phyloP scores from a whole-genome alignment of 1,140 invertebrate species.

The Acyrthosiphon pisum region DNA sequence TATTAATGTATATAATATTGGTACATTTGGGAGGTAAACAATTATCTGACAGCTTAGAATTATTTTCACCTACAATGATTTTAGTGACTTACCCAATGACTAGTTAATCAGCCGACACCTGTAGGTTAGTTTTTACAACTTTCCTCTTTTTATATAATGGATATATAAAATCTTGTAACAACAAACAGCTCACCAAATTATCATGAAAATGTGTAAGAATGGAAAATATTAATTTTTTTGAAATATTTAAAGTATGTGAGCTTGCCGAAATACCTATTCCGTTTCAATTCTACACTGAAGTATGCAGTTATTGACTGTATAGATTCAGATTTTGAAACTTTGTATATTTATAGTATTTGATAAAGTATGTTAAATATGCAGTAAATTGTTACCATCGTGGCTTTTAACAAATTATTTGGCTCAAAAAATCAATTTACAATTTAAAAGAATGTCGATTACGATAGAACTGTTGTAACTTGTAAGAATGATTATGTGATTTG shows the following conservation, averaged over 20 bases:
- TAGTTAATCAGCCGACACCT: too few species aligned
- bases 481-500: not conserved
- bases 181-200: not conserved
- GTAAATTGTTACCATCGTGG: not conserved
- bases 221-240: not conserved
- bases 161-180: not conserved
- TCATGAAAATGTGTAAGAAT: not conserved
- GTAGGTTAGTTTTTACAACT: too few species aligned
- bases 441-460: not conserved
- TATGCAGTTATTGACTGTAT: not conserved
- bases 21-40: too few species aligned
- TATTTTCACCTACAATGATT: too few species aligned
- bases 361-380: not conserved
- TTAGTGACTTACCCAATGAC: too few species aligned
- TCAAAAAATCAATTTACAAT: not conserved
- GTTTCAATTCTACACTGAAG: not conserved
- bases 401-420: not conserved
- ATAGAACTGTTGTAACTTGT: not conserved
- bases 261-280: not conserved
- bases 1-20: too few species aligned
- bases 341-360: not conserved
- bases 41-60: too few species aligned
- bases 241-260: not conserved
- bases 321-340: not conserved
- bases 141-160: not conserved